phyloP scores from a whole-genome alignment of 1,140 invertebrate species.

The Odontomachus brunneus region DNA sequence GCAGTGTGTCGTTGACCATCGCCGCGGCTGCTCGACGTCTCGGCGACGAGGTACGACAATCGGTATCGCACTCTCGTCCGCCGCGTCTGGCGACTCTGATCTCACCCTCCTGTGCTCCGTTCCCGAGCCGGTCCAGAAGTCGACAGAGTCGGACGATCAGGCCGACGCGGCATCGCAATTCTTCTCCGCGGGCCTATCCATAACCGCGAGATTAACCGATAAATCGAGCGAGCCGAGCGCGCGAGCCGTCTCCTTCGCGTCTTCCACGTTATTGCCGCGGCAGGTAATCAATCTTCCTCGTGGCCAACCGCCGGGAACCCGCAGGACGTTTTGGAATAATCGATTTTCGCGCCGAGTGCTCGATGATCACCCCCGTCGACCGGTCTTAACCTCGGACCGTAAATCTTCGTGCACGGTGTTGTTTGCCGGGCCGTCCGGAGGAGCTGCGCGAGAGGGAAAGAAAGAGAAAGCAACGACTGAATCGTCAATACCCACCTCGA shows the following conservation, averaged over 20 bases:
- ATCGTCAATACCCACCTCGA: too few relatives aligned
- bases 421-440: background rate
- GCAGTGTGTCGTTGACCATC: constrained; percentile 70
- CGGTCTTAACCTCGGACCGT: constrained; percentile 21
- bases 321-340: background rate
- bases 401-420: background rate
- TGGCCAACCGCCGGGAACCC: too few relatives aligned
- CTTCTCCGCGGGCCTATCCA: background rate
- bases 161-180: background rate
- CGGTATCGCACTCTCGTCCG: constrained; percentile 3
- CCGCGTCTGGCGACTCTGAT: background rate
- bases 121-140: background rate
- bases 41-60: constrained; percentile 49
- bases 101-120: background rate
- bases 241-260: too few relatives aligned
- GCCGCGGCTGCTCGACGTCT: constrained; percentile 57
- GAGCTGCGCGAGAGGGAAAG: too few relatives aligned
- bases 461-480: too few relatives aligned
- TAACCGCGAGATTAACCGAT: too few relatives aligned
- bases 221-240: background rate
- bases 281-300: background rate
- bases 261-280: background rate
- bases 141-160: background rate
- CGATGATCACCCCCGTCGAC: background rate
- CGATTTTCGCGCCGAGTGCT: background rate